Conservation (phyloP, 2,888 invertebrate species). For the Hyalella azteca region DNA sequence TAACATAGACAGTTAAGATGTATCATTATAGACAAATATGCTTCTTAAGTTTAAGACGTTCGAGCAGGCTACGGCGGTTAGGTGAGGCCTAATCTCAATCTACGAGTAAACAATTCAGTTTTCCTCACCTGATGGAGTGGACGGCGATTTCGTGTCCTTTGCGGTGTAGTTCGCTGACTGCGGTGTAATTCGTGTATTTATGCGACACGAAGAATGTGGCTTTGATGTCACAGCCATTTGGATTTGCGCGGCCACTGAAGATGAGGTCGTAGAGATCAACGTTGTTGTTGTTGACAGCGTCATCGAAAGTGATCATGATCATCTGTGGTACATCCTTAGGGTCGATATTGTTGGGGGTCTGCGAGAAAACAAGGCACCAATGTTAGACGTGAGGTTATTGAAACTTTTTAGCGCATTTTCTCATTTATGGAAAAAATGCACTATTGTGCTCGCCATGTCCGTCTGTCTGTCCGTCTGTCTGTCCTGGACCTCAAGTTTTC, state of each 20-base stretch:
- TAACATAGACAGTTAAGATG: no score
- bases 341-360: constrained; percentile 55
- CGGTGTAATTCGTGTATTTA: constrained; percentile 91
- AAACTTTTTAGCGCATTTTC: no score
- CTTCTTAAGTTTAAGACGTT: no score
- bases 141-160: constrained; percentile 93
- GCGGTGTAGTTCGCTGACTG: constrained; percentile 87
- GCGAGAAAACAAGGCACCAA: constrained; percentile 1
- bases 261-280: constrained; percentile 92
- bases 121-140: constrained; percentile 75
- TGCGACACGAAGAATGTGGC: constrained; percentile 91
- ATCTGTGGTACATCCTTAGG: constrained; percentile 78
- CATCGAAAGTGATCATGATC: constrained; percentile 93
- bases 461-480: no score
- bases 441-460: no score
- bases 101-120: no score
- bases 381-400: background rate
- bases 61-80: no score
- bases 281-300: constrained; percentile 94
- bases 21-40: no score
- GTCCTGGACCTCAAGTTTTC: no score
- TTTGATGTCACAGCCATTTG: constrained; percentile 91
- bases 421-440: no score
- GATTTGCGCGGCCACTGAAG: constrained; percentile 87
- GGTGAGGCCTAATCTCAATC: no score